Evolutionary conservation across 2,797 vertebrate species (phyloP).

Genomic region (Enteromius unitaeniatus): DNA sequence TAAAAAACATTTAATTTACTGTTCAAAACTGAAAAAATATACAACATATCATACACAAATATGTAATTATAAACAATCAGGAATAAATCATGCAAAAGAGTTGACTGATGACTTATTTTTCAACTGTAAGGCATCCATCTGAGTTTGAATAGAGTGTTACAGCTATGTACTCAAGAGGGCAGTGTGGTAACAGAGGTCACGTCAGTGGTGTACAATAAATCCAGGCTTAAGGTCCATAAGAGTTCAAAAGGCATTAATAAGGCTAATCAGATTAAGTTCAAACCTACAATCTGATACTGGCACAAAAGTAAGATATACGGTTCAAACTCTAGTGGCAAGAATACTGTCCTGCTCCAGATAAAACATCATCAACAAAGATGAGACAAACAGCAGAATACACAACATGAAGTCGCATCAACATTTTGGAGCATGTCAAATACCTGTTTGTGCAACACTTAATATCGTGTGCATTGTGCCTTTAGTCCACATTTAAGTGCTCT

Average conservation of each 20-base stretch:
- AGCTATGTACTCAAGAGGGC: conserved; percentile 31
- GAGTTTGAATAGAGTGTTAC: background rate
- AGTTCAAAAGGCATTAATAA: conserved; percentile 17
- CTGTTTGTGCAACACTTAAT: conserved; percentile 33
- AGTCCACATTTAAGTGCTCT: conserved; percentile 60
- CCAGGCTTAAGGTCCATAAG: background rate
- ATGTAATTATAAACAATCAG: background rate
- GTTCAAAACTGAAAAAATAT: background rate
- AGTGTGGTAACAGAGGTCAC: conserved; percentile 24
- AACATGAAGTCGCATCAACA: background rate
- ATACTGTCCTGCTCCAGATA: background rate
- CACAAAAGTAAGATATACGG: background rate
- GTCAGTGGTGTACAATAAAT: background rate
- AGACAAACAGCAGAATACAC: background rate
- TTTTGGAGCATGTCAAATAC: background rate
- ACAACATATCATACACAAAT: background rate
- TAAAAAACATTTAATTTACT: background rate
- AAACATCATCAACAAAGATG: background rate
- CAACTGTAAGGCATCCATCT: background rate
- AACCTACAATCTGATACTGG: conserved; percentile 9
- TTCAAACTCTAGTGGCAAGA: background rate
- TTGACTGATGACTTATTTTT: background rate
- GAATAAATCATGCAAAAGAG: too few relatives aligned
- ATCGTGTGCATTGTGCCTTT: conserved; percentile 43
- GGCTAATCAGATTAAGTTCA: conserved; percentile 4